These are phyloP conservation scores for Teinopalpus imperialis DNA, from an alignment of 2,888 invertebrate genomes.

Conservation along the genomic window DNA sequence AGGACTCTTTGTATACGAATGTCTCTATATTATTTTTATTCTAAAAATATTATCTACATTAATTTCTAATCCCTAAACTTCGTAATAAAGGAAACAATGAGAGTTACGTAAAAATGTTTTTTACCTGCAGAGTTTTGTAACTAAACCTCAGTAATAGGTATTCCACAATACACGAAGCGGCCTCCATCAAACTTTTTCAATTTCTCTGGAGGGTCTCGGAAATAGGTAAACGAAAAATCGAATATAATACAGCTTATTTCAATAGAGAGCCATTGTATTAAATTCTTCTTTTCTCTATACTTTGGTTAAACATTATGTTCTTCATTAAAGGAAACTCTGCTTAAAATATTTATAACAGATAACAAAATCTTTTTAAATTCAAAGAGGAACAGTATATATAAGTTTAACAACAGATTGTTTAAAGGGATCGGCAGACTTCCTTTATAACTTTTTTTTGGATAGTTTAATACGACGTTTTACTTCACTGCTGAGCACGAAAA, in stretches of 20 bases:
- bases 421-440: too few species aligned
- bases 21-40: too few species aligned
- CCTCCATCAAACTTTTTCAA: conserved; percentile 22
- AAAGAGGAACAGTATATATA: too few species aligned
- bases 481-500: too few species aligned
- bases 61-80: too few species aligned
- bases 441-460: too few species aligned
- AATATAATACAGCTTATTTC: conserved; percentile 22
- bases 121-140: conserved; percentile 29
- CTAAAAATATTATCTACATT: too few species aligned
- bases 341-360: background rate
- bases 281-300: conserved; percentile 6
- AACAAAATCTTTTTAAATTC: too few species aligned
- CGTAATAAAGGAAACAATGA: too few species aligned
- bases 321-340: background rate
- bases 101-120: background rate
- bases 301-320: conserved; percentile 7
- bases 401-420: too few species aligned
- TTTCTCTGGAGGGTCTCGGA: conserved; percentile 13
- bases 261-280: conserved; percentile 19
- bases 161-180: conserved; percentile 28
- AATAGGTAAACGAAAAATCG: conserved; percentile 14
- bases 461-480: too few species aligned
- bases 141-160: conserved; percentile 32
- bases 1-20: too few species aligned